phyloP scores from a whole-genome alignment of 2,113 vertebrate species.

The Myanophis thanlyinensis region DNA sequence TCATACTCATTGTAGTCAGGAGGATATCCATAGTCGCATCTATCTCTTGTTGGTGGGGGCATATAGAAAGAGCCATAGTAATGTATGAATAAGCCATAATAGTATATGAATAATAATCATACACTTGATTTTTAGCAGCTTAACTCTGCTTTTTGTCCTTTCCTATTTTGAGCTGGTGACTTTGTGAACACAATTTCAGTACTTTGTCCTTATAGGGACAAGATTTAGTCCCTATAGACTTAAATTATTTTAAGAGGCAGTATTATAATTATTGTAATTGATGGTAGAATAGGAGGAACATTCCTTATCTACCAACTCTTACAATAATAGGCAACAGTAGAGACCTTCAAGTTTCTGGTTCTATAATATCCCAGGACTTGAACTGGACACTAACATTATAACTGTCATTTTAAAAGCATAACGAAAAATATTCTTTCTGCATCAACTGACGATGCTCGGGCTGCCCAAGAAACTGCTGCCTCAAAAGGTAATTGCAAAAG shows the following conservation, averaged over 20 bases:
- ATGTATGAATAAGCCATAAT: too few relatives aligned
- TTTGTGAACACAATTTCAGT: slow-evolving; percentile 99
- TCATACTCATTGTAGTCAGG: slow-evolving; percentile 97
- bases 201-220: slow-evolving; percentile 76
- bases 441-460: neutral
- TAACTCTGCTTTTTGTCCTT: slow-evolving; percentile 98
- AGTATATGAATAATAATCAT: slow-evolving; percentile 97
- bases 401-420: neutral
- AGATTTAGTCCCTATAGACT: too few relatives aligned
- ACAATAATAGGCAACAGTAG: neutral
- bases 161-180: slow-evolving; percentile 96
- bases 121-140: slow-evolving; percentile 95
- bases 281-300: neutral
- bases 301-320: neutral
- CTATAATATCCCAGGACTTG: neutral
- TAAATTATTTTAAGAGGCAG: neutral
- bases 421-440: neutral
- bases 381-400: neutral
- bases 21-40: slow-evolving; percentile 90
- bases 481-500: too few relatives aligned
- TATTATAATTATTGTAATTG: neutral
- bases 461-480: neutral
- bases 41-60: slow-evolving; percentile 86
- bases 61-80: slow-evolving; percentile 94
- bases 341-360: neutral